Evolutionary conservation across 2,113 vertebrate species (phyloP).

Genomic region (Verasper variegatus): DNA sequence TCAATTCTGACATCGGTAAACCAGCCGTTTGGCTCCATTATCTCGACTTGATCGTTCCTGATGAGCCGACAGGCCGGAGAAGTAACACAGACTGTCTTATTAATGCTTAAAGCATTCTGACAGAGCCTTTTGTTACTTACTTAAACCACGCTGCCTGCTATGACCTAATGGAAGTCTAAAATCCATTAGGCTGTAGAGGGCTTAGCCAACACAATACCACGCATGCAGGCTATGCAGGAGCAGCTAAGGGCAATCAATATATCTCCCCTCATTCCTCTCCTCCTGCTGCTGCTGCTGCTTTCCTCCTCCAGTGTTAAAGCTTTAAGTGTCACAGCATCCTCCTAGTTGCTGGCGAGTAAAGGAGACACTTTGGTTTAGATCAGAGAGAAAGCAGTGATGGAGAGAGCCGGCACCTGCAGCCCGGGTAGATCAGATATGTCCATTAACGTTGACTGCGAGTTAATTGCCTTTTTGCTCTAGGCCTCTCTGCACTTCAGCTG

Average conservation of each 20-base stretch:
- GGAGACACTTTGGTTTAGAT: constrained; percentile 48
- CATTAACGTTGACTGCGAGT: constrained; percentile 14
- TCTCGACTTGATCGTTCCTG: constrained; percentile 37
- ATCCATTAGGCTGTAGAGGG: constrained; percentile 73
- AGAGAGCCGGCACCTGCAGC: constrained; percentile 31
- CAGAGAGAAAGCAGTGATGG: constrained; percentile 28
- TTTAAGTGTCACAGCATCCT: constrained; percentile 53
- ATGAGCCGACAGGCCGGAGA: constrained; percentile 55
- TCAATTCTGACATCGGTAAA: constrained; percentile 27
- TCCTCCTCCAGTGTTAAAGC: constrained; percentile 58
- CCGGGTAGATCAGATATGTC: constrained; percentile 15
- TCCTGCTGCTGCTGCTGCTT: constrained; percentile 9
- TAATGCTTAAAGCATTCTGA: constrained; percentile 77
- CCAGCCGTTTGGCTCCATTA: constrained; percentile 37
- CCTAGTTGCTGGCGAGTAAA: constrained; percentile 62
- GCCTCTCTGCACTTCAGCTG: constrained; percentile 11
- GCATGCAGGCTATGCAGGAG: constrained; percentile 51
- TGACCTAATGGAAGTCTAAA: constrained; percentile 78
- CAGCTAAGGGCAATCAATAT: constrained; percentile 73
- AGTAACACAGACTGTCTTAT: constrained; percentile 60
- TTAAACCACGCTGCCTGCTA: constrained; percentile 73
- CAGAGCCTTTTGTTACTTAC: constrained; percentile 78
- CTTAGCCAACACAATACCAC: constrained; percentile 63
- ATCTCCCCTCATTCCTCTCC: constrained; percentile 37
- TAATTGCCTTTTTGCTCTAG: constrained; percentile 16